Evolutionary conservation across 2,113 vertebrate species (phyloP).

Genomic region (Cyrtonyx montezumae): DNA sequence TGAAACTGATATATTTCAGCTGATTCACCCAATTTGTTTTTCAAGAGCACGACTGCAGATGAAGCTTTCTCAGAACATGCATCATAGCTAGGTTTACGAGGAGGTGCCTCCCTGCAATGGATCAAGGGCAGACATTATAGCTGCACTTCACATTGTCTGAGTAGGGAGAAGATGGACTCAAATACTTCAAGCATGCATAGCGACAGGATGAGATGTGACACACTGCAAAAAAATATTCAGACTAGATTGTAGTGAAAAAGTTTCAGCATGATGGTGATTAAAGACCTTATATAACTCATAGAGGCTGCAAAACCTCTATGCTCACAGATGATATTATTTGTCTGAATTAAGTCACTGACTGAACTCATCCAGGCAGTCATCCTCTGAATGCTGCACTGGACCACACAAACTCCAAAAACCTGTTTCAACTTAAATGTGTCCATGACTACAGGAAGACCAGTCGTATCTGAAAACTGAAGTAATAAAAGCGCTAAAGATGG

Average conservation of each 20-base stretch:
- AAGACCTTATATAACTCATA: background rate
- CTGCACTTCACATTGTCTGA: background rate
- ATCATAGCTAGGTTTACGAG: background rate
- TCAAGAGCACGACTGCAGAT: background rate
- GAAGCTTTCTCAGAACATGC: background rate
- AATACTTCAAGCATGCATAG: background rate
- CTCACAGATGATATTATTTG: background rate
- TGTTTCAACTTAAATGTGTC: background rate
- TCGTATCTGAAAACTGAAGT: background rate
- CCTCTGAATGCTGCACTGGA: background rate
- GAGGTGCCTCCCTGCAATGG: background rate
- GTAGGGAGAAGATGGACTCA: background rate
- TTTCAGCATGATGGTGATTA: too few species aligned
- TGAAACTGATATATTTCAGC: background rate
- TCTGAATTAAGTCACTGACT: background rate
- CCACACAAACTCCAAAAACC: background rate
- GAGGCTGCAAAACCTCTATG: background rate
- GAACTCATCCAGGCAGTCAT: background rate
- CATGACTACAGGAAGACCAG: background rate
- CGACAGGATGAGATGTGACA: background rate
- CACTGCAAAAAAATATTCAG: background rate
- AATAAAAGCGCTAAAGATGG: background rate
- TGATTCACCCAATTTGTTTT: background rate
- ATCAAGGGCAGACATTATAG: background rate
- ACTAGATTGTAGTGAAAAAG: background rate